Percentiles rank a stretch among this genome's conserved stretches.
Conservation (phyloP, 23 tunicate species). For the Ciona savignyi region DNA sequence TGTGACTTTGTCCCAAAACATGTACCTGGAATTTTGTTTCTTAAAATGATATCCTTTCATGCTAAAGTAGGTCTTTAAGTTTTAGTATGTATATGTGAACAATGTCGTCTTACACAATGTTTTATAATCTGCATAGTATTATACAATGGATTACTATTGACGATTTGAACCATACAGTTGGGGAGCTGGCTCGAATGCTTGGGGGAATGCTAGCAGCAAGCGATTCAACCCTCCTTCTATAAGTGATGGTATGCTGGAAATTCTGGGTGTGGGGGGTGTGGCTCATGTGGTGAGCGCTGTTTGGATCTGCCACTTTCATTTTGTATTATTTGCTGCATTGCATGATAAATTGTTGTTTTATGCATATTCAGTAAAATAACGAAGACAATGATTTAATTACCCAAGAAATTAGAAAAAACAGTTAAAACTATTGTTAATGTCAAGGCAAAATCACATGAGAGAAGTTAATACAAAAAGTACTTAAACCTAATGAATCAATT, state of each 20-base stretch:
- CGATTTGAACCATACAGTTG: constrained; percentile 33
- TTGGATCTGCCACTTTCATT: not conserved
- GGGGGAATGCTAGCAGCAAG: constrained; percentile 67
- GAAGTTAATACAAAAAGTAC: no score
- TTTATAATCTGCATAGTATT: no score
- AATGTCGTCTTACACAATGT: no score
- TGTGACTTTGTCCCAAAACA: not conserved
- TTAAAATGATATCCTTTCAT: not conserved
- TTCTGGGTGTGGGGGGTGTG: constrained; percentile 78
- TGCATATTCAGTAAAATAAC: no score
- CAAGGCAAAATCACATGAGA: no score
- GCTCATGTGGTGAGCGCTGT: constrained; percentile 89
- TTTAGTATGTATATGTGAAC: not conserved
- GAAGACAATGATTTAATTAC: no score
- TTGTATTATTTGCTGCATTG: not conserved
- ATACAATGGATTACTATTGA: no score
- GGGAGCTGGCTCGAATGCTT: constrained; percentile 80
- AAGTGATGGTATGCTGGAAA: constrained; percentile 79
- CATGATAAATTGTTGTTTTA: no score
- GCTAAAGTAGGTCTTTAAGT: not conserved
- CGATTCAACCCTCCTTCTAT: constrained; percentile 58
- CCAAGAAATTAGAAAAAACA: no score
- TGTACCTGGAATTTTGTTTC: not conserved
- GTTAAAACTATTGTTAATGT: no score
- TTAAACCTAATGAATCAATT: no score